Base-by-base conservation (phyloP, 2,113 vertebrate genomes). In the Spheniscus mendiculus region DNA sequence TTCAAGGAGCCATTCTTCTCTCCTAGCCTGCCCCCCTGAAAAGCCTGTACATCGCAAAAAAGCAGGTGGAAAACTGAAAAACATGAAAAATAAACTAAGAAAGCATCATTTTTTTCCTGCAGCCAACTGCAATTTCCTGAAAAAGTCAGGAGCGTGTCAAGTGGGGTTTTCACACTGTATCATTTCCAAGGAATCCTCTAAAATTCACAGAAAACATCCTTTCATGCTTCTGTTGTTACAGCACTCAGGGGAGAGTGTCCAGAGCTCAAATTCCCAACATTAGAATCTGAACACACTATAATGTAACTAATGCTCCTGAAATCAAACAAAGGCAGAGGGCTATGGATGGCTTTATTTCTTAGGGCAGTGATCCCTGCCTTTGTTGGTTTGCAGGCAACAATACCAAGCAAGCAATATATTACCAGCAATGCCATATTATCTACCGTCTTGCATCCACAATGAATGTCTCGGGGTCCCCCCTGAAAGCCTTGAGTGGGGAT, bases 251-350 rank as follows among this genome's bases (percentile, higher is more conserved):
- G 91, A 96, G 50, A 70, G 74, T 59, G 79, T 66, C 95, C 93
- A 96, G 89, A 88, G 71, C 94, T 97, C 87, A 55, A 90, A 91
- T 86, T 96, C 79, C 91, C 82, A 66, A 50, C 91, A 91, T 77
- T 77, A 91, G 87, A 95, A 97, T 95, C 91, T 47, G 74, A 95
- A 93, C 94, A 96, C 87, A 95, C 84, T 16, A 47, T 80, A 95
- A 97, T 62, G 79, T 86, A 93, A 90, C 89, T 95, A 96, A 97
- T 67, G 88, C 86, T 91, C 71, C 95, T 9, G 7, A 91, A 97
- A 87, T 94, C 97, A 96, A 96, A 97, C 91, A 97, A 96, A 97
- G 94, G 91, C 95, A 95, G 74, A 96, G 76, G 89, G 84, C 89
- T 91, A 55, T 3, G 89, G 94, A 93, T 94, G 93, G 93, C 89